phyloP scores from a whole-genome alignment of 2,797 vertebrate species.

The Megaceryle alcyon region DNA sequence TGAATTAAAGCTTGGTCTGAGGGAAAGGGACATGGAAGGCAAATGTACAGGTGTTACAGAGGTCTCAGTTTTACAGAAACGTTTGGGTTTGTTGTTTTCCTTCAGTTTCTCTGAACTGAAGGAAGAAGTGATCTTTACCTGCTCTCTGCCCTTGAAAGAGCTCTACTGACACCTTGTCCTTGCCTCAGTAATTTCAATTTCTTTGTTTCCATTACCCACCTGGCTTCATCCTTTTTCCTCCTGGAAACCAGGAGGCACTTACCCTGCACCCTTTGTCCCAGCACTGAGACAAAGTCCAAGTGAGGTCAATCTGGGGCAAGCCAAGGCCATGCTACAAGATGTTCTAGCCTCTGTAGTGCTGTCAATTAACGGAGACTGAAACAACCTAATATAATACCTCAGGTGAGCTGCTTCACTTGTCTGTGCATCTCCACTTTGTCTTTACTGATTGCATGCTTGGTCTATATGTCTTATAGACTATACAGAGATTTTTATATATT shows the following conservation, averaged over 20 bases:
- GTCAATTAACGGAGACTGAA: neutral
- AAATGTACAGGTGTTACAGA: fast-evolving
- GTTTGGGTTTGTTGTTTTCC: neutral
- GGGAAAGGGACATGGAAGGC: neutral
- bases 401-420: neutral
- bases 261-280: neutral
- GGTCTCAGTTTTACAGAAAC: neutral
- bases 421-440: neutral
- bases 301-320: neutral
- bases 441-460: neutral
- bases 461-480: neutral
- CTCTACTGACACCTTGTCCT: neutral
- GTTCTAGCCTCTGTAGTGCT: neutral
- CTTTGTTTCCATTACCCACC: neutral
- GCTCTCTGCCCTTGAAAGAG: neutral
- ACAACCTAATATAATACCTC: neutral
- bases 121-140: neutral
- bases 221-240: neutral
- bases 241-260: neutral
- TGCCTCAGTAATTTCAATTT: neutral
- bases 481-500: neutral
- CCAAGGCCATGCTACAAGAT: neutral
- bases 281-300: neutral
- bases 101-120: neutral
- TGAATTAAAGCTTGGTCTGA: neutral